phyloP scores from a whole-genome alignment of 2,888 invertebrate genomes.

The Urechis unicinctus region DNA sequence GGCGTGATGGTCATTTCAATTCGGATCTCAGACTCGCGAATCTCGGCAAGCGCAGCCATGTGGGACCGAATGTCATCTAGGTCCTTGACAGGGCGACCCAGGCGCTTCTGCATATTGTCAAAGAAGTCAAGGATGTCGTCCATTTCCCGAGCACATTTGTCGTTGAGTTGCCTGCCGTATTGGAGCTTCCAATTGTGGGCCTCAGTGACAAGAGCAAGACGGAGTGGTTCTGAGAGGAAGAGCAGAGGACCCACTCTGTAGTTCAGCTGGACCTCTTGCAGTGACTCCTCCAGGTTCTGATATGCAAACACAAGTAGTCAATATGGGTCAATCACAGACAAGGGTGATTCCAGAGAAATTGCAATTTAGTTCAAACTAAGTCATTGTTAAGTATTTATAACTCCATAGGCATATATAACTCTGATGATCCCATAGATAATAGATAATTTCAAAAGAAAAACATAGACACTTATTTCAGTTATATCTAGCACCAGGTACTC shows the following conservation, averaged over 20 bases:
- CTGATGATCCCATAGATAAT: no score
- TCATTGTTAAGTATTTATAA: no score
- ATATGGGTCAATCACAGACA: background rate
- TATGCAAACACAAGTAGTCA: no score
- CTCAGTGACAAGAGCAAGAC: constrained; percentile 72
- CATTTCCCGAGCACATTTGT: constrained; percentile 50
- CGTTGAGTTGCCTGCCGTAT: constrained; percentile 49
- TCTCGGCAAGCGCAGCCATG: constrained; percentile 77
- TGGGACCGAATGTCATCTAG: constrained; percentile 87
- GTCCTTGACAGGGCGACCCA: constrained; percentile 61
- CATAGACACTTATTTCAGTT: no score
- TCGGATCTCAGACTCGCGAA: constrained; percentile 88
- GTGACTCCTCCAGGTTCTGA: constrained; percentile 47
- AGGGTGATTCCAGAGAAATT: background rate
- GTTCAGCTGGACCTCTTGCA: constrained; percentile 42
- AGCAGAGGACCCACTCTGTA: constrained; percentile 47
- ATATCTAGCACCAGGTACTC: constrained; percentile 3
- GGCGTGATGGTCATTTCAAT: constrained; percentile 91
- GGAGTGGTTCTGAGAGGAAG: constrained; percentile 57
- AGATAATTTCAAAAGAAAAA: no score
- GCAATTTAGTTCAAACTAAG: background rate
- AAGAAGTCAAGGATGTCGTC: constrained; percentile 70
- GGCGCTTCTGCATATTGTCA: constrained; percentile 82
- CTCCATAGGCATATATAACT: no score
- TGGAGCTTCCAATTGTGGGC: constrained; percentile 46